Conservation (phyloP, 2,888 invertebrate species). For the Leucoma salicis region DNA sequence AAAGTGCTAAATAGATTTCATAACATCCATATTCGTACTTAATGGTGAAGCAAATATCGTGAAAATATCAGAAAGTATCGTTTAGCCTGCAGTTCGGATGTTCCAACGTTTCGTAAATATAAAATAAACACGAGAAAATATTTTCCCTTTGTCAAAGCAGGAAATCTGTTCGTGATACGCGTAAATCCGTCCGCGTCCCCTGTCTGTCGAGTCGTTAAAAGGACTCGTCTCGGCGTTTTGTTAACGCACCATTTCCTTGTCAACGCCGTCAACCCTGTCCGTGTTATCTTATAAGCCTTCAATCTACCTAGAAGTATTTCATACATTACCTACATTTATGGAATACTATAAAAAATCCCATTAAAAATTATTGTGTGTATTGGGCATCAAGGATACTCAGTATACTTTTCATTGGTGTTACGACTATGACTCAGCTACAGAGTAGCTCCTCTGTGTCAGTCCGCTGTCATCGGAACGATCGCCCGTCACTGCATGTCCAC, state of each 20-base stretch:
- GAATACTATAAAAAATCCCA: constrained; percentile 49
- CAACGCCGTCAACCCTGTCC: constrained; percentile 64
- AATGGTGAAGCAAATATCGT: too few relatives aligned
- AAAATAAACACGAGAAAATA: constrained; percentile 55
- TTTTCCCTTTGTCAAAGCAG: constrained; percentile 72
- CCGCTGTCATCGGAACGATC: constrained; percentile 77
- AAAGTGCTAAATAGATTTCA: too few relatives aligned
- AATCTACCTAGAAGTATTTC: constrained; percentile 19
- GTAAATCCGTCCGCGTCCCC: constrained; percentile 76
- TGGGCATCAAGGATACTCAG: constrained; percentile 48
- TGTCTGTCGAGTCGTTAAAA: constrained; percentile 67
- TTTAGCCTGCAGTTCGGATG: constrained; percentile 38
- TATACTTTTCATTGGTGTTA: constrained; percentile 61
- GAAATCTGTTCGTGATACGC: constrained; percentile 78
- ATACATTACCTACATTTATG: constrained; percentile 23
- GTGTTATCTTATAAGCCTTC: constrained; percentile 67
- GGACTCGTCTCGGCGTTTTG: constrained; percentile 73
- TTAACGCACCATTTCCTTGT: constrained; percentile 75
- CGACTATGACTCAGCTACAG: constrained; percentile 68
- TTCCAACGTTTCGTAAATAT: constrained; percentile 46
- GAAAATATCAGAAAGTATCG: too few relatives aligned
- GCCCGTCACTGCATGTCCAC: constrained; percentile 79
- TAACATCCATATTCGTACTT: too few relatives aligned
- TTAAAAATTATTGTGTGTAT: constrained; percentile 56
- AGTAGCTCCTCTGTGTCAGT: constrained; percentile 65